Conservation (phyloP, 1,140 invertebrate species). For the Penaeus vannamei region DNA sequence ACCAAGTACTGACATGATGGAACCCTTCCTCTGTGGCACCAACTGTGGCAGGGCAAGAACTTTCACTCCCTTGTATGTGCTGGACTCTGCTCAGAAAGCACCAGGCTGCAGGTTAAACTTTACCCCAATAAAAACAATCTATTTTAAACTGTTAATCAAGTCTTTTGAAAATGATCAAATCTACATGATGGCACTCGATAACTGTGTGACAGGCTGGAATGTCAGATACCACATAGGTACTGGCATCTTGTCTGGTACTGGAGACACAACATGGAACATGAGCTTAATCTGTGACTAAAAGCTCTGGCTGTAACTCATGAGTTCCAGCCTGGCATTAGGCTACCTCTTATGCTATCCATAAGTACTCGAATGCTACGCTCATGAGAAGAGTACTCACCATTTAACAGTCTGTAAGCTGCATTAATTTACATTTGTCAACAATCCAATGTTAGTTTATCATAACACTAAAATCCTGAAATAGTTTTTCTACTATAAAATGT, state of each 20-base stretch:
- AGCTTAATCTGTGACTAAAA: slow-evolving; percentile 29
- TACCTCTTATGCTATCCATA: slow-evolving; percentile 19
- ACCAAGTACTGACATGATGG: too few species aligned
- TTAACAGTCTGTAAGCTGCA: not conserved
- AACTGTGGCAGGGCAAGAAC: too few species aligned
- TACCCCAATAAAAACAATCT: slow-evolving; percentile 17
- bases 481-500: too few species aligned
- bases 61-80: too few species aligned
- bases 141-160: slow-evolving; percentile 19
- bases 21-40: too few species aligned
- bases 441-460: slow-evolving; percentile 17
- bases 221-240: slow-evolving; percentile 35
- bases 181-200: slow-evolving; percentile 31
- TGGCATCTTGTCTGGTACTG: slow-evolving; percentile 31
- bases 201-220: slow-evolving; percentile 23
- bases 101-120: too few species aligned
- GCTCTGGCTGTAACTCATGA: slow-evolving; percentile 27
- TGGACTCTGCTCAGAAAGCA: too few species aligned
- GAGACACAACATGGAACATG: slow-evolving; percentile 14
- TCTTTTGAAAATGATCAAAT: not conserved
- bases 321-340: slow-evolving; percentile 37
- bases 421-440: not conserved
- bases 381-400: slow-evolving; percentile 18
- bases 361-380: slow-evolving; percentile 7
- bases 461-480: not conserved